These are phyloP conservation scores for Enteromius radiatus DNA, from an alignment of 2,797 vertebrate species.

Conservation along the genomic window DNA sequence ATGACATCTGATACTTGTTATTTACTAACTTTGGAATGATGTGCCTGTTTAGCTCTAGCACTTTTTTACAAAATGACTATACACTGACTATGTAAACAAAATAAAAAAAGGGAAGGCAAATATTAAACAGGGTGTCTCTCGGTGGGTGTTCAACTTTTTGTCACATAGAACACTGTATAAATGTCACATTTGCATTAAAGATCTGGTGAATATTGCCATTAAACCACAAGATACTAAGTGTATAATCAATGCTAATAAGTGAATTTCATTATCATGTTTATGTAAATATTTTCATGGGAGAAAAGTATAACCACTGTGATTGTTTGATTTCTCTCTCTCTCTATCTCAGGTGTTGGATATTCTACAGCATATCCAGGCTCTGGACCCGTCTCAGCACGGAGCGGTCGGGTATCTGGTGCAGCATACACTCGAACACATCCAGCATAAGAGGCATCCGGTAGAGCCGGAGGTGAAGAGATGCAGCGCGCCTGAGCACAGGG, in stretches of 20 bases:
- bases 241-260: not conserved
- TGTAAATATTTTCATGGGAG: not conserved
- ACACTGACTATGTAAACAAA: not conserved
- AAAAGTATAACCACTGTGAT: not conserved
- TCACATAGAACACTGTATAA: not conserved
- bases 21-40: too few species aligned
- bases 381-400: conserved; percentile 95
- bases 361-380: conserved; percentile 94
- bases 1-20: too few species aligned
- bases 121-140: not conserved
- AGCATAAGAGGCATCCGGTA: conserved; percentile 89
- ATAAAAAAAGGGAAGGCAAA: not conserved
- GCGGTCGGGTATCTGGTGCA: conserved; percentile 95
- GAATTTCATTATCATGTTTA: not conserved
- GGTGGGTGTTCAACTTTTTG: not conserved
- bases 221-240: not conserved
- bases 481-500: conserved; percentile 85
- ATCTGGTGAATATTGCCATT: not conserved
- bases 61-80: not conserved
- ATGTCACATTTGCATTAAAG: not conserved
- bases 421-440: conserved; percentile 96
- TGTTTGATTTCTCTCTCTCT: not conserved
- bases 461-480: conserved; percentile 89
- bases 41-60: too few species aligned
- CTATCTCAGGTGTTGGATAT: conserved; percentile 91